Base-by-base conservation (phyloP, 2,888 invertebrate genomes). In the Drosophila cyrtoloma region DNA sequence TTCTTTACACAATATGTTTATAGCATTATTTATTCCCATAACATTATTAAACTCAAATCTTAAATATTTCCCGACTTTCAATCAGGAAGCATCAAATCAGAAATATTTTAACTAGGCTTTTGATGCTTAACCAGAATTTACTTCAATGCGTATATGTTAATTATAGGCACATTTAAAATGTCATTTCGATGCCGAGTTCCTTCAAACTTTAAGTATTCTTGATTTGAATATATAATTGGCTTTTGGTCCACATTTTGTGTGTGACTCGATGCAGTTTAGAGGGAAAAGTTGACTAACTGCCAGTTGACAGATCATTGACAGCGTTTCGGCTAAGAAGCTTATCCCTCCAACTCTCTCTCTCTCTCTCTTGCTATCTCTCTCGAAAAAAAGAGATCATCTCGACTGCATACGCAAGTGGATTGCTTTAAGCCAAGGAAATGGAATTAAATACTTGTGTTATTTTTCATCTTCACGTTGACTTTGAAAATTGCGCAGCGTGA, bases 401-500 rank as follows among this genome's bases (percentile, higher is more conserved):
- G 56, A 12, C 19, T 47, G 33, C 42, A 26, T 37, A 37, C 26
- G 5, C 37, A 28, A 28, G 14, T n/a, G n/a, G 30, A 32, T 58
- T 42, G 30, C 30, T 16, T 61, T 12, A 32, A 39, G 12, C 16
- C 12, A 33, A 50, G 56, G 33, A 26, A 32, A 51, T 64, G 39
- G n/a, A 62, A 65, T 52, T 56, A 37, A 58, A 55, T 58, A 32
- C 28, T 32, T 52, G 55, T 59, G 12, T 19, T 37, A 0, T 68
- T 56, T 69, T 50, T 70, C 19, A 28, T 47, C 61, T 37, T 60
- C 62, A 51, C 63, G 35, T 65, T 66, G 75, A 77, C 73, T 76
- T 76, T 77, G 52, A 73, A 77, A 77, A 77, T 77, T 73, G 77
- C 77, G 73, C 77, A 77, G 77, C 77, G 73, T 77, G 73, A 74